Evolutionary conservation across 2,888 invertebrate genomes (phyloP).

Genomic region (Spicauda simplicius): DNA sequence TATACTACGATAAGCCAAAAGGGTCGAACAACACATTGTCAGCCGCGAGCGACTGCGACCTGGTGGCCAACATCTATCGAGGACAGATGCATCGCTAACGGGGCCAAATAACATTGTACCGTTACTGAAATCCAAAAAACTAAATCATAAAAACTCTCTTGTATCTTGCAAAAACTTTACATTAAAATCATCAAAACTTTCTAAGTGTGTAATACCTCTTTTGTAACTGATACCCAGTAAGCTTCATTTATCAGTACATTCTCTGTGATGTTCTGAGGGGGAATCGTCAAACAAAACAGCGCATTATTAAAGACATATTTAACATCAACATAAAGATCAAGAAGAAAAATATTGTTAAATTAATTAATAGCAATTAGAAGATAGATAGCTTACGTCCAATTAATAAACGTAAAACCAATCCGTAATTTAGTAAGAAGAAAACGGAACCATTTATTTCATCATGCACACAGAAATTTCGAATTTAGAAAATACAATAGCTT

Average conservation of each 20-base stretch:
- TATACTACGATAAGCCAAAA: slow-evolving; percentile 82
- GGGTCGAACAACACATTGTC: slow-evolving; percentile 79
- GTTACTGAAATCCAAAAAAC: slow-evolving; percentile 84
- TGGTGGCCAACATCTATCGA: slow-evolving; percentile 75
- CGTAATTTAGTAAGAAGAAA: slow-evolving; percentile 56
- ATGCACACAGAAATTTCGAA: slow-evolving; percentile 69
- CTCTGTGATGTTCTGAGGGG: slow-evolving; percentile 97
- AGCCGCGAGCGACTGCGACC: slow-evolving; percentile 61
- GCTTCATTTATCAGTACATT: slow-evolving; percentile 97
- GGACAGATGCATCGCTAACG: slow-evolving; percentile 86
- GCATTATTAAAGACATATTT: slow-evolving; percentile 75
- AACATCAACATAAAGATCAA: slow-evolving; percentile 46
- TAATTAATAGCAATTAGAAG: slow-evolving; percentile 51
- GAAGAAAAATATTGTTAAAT: slow-evolving; percentile 33
- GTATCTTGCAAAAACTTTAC: slow-evolving; percentile 84
- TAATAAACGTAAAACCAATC: slow-evolving; percentile 75
- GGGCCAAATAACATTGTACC: slow-evolving; percentile 85
- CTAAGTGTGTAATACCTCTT: slow-evolving; percentile 93
- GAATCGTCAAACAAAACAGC: slow-evolving; percentile 85
- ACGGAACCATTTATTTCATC: slow-evolving; percentile 59
- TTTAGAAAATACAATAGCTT: slow-evolving; percentile 23
- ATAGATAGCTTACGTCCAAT: slow-evolving; percentile 75
- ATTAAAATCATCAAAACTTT: slow-evolving; percentile 84
- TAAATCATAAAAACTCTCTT: slow-evolving; percentile 83
- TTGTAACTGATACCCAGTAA: slow-evolving; percentile 95